phyloP scores from a whole-genome alignment of 2,113 vertebrate genomes.

The Probosciger aterrimus region DNA sequence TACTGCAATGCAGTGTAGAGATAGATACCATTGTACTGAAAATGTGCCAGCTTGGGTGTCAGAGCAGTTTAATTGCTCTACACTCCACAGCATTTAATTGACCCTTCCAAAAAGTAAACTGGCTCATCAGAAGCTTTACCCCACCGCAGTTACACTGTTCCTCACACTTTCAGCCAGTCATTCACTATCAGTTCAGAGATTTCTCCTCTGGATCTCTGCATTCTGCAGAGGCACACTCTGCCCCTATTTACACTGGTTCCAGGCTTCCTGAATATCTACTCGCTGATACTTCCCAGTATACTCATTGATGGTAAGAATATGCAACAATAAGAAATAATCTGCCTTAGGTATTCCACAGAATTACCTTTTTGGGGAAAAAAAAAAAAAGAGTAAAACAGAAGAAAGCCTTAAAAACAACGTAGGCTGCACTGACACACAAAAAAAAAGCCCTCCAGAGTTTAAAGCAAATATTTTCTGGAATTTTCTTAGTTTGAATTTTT shows the following conservation, averaged over 20 bases:
- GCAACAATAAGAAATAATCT: background rate
- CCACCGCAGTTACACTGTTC: background rate
- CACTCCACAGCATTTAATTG: background rate
- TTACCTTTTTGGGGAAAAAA: background rate
- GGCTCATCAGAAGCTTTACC: background rate
- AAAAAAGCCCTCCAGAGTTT: background rate
- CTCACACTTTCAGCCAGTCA: background rate
- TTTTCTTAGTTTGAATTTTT: background rate
- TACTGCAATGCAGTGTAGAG: background rate
- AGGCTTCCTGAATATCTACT: background rate
- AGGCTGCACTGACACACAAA: fast-evolving
- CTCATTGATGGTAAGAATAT: background rate
- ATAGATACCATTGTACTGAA: background rate
- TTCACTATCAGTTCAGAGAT: background rate
- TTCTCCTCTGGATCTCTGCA: background rate
- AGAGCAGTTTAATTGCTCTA: background rate
- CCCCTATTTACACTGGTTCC: background rate
- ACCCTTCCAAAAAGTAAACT: background rate
- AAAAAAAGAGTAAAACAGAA: background rate
- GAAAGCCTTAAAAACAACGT: background rate
- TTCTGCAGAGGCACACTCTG: background rate
- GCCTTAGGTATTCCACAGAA: background rate
- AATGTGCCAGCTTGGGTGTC: background rate
- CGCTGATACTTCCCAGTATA: background rate
- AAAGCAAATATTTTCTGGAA: background rate